These are phyloP conservation scores for Periophthalmus magnuspinnatus DNA, from an alignment of 2,797 vertebrate species.

Conservation along the genomic window DNA sequence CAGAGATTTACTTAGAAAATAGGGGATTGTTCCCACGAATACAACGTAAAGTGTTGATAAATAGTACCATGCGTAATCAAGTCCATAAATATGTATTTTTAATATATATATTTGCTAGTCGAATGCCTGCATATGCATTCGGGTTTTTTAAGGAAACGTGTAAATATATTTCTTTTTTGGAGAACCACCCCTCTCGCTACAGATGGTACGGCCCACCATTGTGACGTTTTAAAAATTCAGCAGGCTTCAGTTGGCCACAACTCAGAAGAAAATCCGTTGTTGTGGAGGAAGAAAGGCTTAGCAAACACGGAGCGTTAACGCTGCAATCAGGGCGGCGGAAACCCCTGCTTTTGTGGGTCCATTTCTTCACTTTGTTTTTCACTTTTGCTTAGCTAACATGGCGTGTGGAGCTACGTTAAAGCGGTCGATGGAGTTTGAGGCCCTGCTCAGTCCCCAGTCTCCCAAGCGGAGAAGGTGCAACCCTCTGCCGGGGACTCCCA, in stretches of 20 bases:
- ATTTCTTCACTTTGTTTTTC: slow-evolving; percentile 15
- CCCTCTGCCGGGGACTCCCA: slow-evolving; percentile 82
- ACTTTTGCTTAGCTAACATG: slow-evolving; percentile 71
- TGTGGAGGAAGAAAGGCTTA: slow-evolving; percentile 63
- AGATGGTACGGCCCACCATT: slow-evolving; percentile 66
- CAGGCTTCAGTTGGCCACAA: slow-evolving; percentile 67
- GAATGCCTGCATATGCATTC: neutral
- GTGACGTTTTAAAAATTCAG: slow-evolving; percentile 77
- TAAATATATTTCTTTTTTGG: neutral
- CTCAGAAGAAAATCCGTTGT: slow-evolving; percentile 72
- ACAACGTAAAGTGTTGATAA: neutral
- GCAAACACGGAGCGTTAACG: slow-evolving; percentile 35
- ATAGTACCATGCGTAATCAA: too few species aligned
- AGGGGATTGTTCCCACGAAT: neutral
- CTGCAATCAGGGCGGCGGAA: slow-evolving; percentile 12
- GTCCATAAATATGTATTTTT: neutral
- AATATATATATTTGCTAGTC: too few species aligned
- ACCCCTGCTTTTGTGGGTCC: slow-evolving; percentile 32
- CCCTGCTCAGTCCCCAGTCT: slow-evolving; percentile 88
- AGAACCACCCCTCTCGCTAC: slow-evolving; percentile 2
- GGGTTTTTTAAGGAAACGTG: too few species aligned
- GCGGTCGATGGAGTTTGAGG: slow-evolving; percentile 92
- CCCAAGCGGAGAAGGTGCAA: slow-evolving; percentile 90
- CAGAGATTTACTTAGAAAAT: slow-evolving; percentile 19
- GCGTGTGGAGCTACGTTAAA: slow-evolving; percentile 92